These are phyloP conservation scores for Corella eumyota DNA, from an alignment of 23 tunicate species.

Conservation along the genomic window DNA sequence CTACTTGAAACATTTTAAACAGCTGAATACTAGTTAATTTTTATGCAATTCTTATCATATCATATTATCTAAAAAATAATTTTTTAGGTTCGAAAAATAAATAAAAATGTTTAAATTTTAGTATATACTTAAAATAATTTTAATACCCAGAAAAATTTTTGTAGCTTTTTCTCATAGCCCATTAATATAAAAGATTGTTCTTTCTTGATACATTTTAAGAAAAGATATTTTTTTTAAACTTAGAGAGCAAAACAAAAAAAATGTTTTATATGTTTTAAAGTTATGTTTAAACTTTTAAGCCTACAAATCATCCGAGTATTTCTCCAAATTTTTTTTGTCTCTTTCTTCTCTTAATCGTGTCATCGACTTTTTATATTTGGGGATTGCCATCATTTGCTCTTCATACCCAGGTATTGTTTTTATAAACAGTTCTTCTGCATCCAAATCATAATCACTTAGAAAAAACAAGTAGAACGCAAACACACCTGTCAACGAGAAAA, in stretches of 20 bases:
- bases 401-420: slow-evolving; percentile 11
- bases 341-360: slow-evolving; percentile 1
- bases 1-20: too few relatives aligned
- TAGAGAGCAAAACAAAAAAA: not conserved
- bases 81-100: not conserved
- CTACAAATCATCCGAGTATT: too few relatives aligned
- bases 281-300: not conserved
- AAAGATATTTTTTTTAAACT: not conserved
- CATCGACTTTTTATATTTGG: slow-evolving; percentile 4
- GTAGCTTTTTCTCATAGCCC: not conserved
- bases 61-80: not conserved
- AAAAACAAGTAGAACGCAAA: slow-evolving; percentile 10
- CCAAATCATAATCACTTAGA: slow-evolving; percentile 14
- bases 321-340: not conserved
- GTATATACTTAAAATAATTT: not conserved
- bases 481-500: not conserved
- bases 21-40: too few relatives aligned
- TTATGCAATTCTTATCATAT: too few relatives aligned
- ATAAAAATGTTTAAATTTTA: not conserved
- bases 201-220: not conserved
- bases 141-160: not conserved
- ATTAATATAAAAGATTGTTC: not conserved
- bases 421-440: slow-evolving; percentile 4
- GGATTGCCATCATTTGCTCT: slow-evolving; percentile 11
- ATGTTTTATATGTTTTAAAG: not conserved